Percentiles rank a stretch among this genome's conserved stretches.
These are phyloP conservation scores for Luperina nickerlii DNA, from an alignment of 2,888 invertebrate species.

Conservation along the genomic window DNA sequence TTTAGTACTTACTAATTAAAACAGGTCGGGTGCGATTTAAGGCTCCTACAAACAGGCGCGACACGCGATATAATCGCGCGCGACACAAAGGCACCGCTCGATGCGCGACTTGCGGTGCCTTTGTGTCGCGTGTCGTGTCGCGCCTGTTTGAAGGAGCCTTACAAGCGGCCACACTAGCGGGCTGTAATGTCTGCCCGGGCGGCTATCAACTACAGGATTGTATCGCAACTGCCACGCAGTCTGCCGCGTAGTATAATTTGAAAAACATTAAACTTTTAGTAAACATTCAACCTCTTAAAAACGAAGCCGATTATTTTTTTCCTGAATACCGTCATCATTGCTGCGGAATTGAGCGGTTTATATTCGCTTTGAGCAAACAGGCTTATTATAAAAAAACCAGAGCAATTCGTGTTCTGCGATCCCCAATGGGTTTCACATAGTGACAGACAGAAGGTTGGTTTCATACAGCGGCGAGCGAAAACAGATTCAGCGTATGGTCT, in stretches of 20 bases:
- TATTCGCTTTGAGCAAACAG: constrained; percentile 56
- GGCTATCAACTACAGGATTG: neutral
- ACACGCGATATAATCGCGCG: no score
- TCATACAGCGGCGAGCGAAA: neutral
- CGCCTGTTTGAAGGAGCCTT: neutral
- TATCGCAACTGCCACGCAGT: neutral
- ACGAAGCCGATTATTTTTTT: constrained; percentile 20
- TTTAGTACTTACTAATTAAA: no score
- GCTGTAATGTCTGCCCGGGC: neutral
- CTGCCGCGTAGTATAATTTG: neutral
- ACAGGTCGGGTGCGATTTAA: neutral
- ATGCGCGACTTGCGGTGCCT: no score
- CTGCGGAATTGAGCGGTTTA: constrained; percentile 30
- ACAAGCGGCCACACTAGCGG: neutral
- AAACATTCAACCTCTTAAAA: constrained; percentile 19
- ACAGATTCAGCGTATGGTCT: neutral
- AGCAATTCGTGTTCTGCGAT: constrained; percentile 38
- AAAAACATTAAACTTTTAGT: constrained; percentile 1
- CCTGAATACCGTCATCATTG: constrained; percentile 17
- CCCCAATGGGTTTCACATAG: constrained; percentile 5
- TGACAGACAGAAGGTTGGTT: constrained; percentile 8
- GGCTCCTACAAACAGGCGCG: no score
- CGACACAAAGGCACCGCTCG: no score
- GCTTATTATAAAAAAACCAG: constrained; percentile 48
- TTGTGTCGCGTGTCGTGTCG: no score